These are phyloP conservation scores for Drosophila grimshawi DNA, from an alignment of 1,140 invertebrate genomes.

Conservation along the genomic window DNA sequence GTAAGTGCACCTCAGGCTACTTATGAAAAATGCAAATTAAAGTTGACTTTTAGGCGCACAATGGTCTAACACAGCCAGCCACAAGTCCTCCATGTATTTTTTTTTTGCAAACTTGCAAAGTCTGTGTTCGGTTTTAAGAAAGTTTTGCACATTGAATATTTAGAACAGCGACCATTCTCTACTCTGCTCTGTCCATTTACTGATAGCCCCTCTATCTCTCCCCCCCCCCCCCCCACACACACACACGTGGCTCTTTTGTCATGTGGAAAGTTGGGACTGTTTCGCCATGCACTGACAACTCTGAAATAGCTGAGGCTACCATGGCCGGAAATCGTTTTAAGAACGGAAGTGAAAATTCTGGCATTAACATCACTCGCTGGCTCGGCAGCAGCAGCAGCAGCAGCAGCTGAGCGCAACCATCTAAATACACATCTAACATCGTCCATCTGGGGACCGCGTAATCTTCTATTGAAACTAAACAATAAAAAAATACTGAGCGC, in stretches of 20 bases:
- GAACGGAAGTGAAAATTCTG: constrained; percentile 82
- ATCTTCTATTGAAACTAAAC: constrained; percentile 78
- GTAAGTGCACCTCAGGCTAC: constrained; percentile 84
- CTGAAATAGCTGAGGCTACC: constrained; percentile 41
- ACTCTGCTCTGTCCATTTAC: background rate
- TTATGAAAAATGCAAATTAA: constrained; percentile 84
- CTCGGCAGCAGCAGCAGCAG: constrained; percentile 34
- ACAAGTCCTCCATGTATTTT: background rate
- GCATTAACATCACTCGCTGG: constrained; percentile 23
- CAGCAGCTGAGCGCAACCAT: constrained; percentile 78
- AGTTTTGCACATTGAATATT: constrained; percentile 60
- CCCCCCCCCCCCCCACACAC: background rate
- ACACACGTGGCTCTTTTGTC: constrained; percentile 13
- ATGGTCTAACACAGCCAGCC: constrained; percentile 7
- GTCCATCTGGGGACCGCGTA: constrained; percentile 58
- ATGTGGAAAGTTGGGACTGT: constrained; percentile 63
- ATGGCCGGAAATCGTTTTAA: constrained; percentile 78
- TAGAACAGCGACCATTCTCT: constrained; percentile 26
- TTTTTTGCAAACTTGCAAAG: constrained; percentile 19
- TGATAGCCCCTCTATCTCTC: background rate
- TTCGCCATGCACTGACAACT: constrained; percentile 68
- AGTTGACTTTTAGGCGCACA: constrained; percentile 80
- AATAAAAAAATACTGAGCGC: constrained; percentile 46
- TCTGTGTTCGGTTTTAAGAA: constrained; percentile 51
- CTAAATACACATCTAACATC: constrained; percentile 76